phyloP scores from a whole-genome alignment of 2,888 invertebrate species.

The Alviniconcha strummeri region DNA sequence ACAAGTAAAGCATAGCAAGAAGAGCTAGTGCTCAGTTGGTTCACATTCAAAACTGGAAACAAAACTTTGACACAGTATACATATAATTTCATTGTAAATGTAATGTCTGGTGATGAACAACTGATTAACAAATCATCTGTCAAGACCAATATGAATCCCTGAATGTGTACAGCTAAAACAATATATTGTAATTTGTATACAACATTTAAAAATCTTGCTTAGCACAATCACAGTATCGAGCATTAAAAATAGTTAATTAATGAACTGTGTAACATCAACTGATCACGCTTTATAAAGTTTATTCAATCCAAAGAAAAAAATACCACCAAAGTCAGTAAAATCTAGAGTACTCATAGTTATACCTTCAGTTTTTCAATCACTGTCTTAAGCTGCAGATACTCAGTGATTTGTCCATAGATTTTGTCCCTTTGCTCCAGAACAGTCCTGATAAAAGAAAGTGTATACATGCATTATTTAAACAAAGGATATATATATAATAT shows the following conservation, averaged over 20 bases:
- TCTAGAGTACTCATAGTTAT: background rate
- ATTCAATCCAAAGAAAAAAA: background rate
- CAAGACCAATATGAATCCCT: background rate
- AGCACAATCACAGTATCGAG: no score
- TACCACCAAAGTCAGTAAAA: background rate
- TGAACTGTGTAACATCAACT: background rate
- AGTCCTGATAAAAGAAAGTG: background rate
- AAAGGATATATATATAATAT: background rate
- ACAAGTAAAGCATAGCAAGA: no score
- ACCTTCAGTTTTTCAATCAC: slow-evolving; percentile 79
- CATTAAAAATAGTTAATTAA: background rate
- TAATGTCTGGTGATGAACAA: background rate
- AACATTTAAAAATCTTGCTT: no score
- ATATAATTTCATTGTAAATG: no score
- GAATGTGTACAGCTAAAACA: background rate
- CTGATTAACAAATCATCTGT: background rate
- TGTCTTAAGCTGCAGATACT: slow-evolving; percentile 84
- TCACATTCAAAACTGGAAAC: no score
- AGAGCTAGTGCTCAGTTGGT: no score
- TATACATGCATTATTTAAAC: background rate
- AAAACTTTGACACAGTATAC: no score
- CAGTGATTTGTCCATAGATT: slow-evolving; percentile 81
- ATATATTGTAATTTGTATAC: background rate
- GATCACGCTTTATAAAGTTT: background rate
- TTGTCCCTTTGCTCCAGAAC: background rate